A percentile compares a stretch with the other conserved stretches of the same genome.
Evolutionary conservation across 2,888 invertebrate species (phyloP).

Genomic region (Mythimna vitellina): DNA sequence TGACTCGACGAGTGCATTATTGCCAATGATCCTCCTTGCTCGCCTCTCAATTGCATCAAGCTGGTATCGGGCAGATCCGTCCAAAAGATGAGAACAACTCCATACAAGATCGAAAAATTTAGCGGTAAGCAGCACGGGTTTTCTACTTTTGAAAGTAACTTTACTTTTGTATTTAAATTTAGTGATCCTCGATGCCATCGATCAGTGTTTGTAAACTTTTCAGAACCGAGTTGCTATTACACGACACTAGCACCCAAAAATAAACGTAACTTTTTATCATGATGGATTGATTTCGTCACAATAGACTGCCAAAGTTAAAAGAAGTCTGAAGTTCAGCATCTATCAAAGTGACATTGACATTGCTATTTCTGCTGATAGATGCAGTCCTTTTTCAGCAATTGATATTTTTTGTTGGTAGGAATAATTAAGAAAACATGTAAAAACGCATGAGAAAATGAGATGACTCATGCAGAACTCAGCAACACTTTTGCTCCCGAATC

Average conservation of each 20-base stretch:
- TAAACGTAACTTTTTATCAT: conserved; percentile 37
- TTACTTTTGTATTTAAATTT: neutral
- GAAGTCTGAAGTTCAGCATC: conserved; percentile 25
- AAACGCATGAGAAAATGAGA: neutral
- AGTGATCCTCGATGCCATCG: conserved; percentile 3
- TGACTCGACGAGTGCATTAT: no score
- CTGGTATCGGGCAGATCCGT: no score
- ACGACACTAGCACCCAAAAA: conserved; percentile 16
- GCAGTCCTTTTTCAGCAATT: neutral
- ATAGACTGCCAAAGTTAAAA: conserved; percentile 25
- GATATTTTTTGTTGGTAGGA: neutral
- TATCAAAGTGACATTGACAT: conserved; percentile 56
- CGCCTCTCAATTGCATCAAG: no score
- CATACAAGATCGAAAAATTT: no score
- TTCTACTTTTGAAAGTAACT: neutral
- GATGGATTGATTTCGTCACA: conserved; percentile 36
- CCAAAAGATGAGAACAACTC: no score
- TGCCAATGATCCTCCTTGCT: no score
- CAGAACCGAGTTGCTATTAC: conserved; percentile 8
- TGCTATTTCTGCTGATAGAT: conserved; percentile 13
- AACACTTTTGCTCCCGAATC: neutral
- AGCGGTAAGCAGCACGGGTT: neutral
- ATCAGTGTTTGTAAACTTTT: conserved; percentile 31
- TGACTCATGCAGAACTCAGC: conserved; percentile 3
- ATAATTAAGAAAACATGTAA: neutral